A percentile compares a stretch with the other conserved stretches of the same genome.
Conservation (phyloP, 2,888 invertebrate genomes). For the Epinotia nisella region DNA sequence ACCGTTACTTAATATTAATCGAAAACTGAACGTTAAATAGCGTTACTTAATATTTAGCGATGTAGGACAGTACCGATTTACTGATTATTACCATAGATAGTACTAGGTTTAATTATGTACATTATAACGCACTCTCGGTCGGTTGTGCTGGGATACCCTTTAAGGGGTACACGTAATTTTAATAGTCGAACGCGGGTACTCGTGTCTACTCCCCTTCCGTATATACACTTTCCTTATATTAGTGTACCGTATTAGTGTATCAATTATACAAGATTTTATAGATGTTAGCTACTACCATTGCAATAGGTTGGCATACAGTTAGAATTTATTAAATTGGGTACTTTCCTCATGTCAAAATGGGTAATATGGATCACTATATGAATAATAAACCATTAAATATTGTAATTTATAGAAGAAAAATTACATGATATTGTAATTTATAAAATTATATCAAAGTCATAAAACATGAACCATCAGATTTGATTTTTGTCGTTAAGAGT, state of each 20-base stretch:
- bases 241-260: not conserved
- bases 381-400: too few species aligned
- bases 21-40: not conserved
- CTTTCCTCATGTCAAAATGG: too few species aligned
- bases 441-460: too few species aligned
- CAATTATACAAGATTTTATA: not conserved
- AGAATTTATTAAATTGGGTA: too few species aligned
- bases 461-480: too few species aligned
- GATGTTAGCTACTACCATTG: not conserved
- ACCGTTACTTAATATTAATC: not conserved
- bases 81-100: not conserved
- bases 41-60: not conserved
- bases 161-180: not conserved
- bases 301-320: not conserved
- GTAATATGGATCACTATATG: too few species aligned
- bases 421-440: too few species aligned
- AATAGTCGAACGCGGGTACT: not conserved
- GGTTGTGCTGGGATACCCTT: not conserved
- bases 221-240: not conserved
- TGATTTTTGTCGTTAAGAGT: too few species aligned
- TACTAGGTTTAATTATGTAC: not conserved
- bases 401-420: too few species aligned
- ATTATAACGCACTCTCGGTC: not conserved
- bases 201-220: not conserved
- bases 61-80: not conserved